Evolutionary conservation across 1,140 invertebrate genomes (phyloP), one percentile per base, ranked within the genome.

Genomic region (Babylonia areolata): DNA sequence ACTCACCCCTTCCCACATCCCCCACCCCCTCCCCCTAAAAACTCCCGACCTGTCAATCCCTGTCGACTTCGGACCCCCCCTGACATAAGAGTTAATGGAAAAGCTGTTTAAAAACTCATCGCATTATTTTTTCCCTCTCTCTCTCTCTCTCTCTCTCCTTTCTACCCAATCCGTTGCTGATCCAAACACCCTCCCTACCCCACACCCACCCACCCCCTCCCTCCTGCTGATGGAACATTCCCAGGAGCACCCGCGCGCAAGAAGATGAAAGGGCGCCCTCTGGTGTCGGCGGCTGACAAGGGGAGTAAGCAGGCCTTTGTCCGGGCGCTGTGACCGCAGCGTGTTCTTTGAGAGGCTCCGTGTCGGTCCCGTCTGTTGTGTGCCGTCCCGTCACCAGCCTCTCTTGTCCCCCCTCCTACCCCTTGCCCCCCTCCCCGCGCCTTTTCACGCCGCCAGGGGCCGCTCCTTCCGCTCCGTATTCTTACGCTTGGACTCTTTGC

Each of bases 11-110:
- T n/a, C n/a, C n/a, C n/a, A n/a, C n/a, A n/a, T n/a, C n/a, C n/a
- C n/a, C 58, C 15, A 64, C 58, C 15, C 6, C 15, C 28, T 64
- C 58, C 28, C 20, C 58, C 28, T 28, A 64, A 64, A 64, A 64
- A 12, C 28, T 64, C 58, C 23, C 58, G 46, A 17, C 5, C 58
- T 23, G 12, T 12, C 23, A 12, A n/a, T 5, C 58, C 58, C 5
- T 64, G 58, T n/a, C 28, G 15, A 12, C 5, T 64, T 23, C 58
- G 23, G 46, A 51, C n/a, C 58, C 58, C 58, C 58, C 58, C 58
- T 64, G 58, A 64, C 58, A 64, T 64, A 64, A 64, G 15, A 64
- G 58, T 64, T 64, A 64, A 64, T 64, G 58, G 58, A 64, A 64
- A 64, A 64, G 58, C 58, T 64, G 58, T 0, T 64, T 64, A 64